Percentiles rank a stretch among this genome's conserved stretches.
These are phyloP conservation scores for Glaucopsyche alexis DNA, from an alignment of 2,888 invertebrate species.

Conservation along the genomic window DNA sequence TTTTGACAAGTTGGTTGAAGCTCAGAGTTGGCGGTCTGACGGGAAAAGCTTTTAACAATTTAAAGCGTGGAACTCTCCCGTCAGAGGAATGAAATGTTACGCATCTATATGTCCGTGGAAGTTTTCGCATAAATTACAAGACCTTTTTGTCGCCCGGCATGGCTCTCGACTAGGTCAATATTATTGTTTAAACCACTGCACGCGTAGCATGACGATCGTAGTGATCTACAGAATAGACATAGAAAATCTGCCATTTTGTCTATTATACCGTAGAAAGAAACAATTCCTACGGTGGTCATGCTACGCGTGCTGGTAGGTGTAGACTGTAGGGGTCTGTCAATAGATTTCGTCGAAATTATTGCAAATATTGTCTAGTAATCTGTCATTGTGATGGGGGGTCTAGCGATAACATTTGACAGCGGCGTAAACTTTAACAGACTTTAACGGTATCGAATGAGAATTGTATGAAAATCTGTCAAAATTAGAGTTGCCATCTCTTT, in stretches of 20 bases:
- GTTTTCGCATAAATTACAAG: constrained; percentile 28
- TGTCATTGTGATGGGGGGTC: too few species aligned
- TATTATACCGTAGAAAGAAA: background rate
- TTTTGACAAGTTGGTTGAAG: background rate
- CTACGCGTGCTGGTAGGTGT: too few species aligned
- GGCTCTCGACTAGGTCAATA: background rate
- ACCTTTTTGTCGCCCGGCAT: background rate
- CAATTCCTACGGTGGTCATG: too few species aligned
- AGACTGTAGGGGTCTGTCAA: too few species aligned
- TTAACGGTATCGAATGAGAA: too few species aligned
- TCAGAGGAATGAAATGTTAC: constrained; percentile 17
- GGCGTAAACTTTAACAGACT: too few species aligned
- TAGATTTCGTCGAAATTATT: too few species aligned
- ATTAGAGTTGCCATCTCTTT: too few species aligned
- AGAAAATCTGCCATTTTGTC: too few species aligned
- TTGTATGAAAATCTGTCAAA: too few species aligned
- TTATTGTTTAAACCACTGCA: background rate
- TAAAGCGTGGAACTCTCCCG: background rate
- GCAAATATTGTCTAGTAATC: too few species aligned
- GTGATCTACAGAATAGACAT: background rate
- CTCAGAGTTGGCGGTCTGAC: background rate
- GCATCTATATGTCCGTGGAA: constrained; percentile 31
- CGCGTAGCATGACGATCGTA: background rate
- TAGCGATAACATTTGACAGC: too few species aligned
- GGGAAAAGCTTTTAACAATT: constrained; percentile 10